Evolutionary conservation across 2,797 vertebrate genomes (phyloP).

Genomic region (Semotilus atromaculatus): DNA sequence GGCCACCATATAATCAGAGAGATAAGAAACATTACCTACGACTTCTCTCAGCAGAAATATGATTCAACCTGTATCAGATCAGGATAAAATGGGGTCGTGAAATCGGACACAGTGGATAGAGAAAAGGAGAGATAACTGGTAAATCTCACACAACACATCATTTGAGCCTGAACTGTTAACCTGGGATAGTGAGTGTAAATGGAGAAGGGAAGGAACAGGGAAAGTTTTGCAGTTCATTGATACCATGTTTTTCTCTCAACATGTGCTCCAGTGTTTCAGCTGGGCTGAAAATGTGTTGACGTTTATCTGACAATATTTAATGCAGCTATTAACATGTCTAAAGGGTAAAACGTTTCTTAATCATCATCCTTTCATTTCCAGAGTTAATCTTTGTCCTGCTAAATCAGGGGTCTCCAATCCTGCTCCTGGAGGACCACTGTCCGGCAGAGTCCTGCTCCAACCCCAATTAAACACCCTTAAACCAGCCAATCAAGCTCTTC

Average conservation of each 20-base stretch:
- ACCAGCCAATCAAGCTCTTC: too few species aligned
- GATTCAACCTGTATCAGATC: slow-evolving; percentile 30
- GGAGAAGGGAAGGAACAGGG: slow-evolving; percentile 10
- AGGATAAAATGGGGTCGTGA: slow-evolving; percentile 36
- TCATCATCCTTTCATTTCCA: background rate
- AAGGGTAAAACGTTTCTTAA: background rate
- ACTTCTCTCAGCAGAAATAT: slow-evolving; percentile 28
- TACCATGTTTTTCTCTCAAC: background rate
- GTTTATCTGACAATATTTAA: background rate
- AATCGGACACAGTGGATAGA: slow-evolving; percentile 57
- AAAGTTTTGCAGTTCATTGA: slow-evolving; percentile 20
- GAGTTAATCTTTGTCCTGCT: background rate
- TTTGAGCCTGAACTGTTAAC: slow-evolving; percentile 61
- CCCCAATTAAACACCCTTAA: too few species aligned
- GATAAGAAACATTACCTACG: slow-evolving; percentile 4
- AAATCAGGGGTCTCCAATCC: too few species aligned
- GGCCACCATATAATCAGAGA: background rate
- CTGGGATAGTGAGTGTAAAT: slow-evolving; percentile 39
- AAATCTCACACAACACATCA: slow-evolving; percentile 61
- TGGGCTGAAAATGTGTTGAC: background rate
- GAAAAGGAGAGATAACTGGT: slow-evolving; percentile 61
- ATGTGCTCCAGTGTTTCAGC: background rate
- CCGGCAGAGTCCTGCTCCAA: too few species aligned
- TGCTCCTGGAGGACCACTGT: too few species aligned
- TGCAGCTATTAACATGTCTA: background rate